phyloP scores from a whole-genome alignment of 2,113 vertebrate species.

The Calypte anna region DNA sequence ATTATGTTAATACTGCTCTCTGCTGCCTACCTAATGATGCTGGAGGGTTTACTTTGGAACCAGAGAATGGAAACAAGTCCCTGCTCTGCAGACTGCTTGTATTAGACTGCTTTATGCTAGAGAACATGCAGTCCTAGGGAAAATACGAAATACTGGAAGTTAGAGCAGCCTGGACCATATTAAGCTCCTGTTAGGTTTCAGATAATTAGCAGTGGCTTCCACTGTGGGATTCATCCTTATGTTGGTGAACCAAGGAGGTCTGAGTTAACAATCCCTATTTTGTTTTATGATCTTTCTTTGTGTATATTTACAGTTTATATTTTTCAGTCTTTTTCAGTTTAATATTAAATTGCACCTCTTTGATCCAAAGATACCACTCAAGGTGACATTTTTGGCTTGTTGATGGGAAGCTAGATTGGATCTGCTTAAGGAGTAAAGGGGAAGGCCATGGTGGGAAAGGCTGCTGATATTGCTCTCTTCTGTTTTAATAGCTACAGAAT shows the following conservation, averaged over 20 bases:
- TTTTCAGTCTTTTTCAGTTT: background rate
- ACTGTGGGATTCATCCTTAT: background rate
- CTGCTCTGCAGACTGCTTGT: background rate
- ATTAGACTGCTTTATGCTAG: background rate
- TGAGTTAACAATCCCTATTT: background rate
- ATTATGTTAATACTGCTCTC: background rate
- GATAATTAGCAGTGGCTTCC: background rate
- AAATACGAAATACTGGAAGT: background rate
- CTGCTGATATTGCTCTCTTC: background rate
- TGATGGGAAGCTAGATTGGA: background rate
- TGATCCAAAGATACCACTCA: background rate
- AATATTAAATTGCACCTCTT: background rate
- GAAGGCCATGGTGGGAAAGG: background rate
- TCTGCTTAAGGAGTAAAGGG: background rate
- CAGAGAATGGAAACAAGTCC: background rate
- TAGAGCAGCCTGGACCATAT: background rate
- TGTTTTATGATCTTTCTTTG: background rate
- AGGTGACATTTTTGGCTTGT: background rate
- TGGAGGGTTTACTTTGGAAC: background rate
- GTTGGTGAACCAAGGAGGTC: background rate
- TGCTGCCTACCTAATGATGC: background rate
- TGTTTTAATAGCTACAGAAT: background rate
- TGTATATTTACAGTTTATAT: background rate
- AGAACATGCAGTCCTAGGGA: background rate
- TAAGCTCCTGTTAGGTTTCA: background rate